phyloP scores from a whole-genome alignment of 2,888 invertebrate genomes.

The Apeira syringaria region DNA sequence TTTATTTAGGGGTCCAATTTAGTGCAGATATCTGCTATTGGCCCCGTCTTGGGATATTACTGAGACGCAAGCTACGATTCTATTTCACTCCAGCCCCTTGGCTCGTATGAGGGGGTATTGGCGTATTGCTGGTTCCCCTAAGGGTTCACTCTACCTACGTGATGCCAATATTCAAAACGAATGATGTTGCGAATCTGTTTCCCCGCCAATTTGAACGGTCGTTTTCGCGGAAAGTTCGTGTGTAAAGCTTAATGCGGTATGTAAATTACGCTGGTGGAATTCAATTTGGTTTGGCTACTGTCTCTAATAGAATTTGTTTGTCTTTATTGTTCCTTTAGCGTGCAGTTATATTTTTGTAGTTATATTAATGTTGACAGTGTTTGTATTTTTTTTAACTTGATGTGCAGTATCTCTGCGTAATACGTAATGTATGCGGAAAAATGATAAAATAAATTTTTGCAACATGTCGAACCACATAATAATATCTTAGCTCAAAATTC shows the following conservation, averaged over 20 bases:
- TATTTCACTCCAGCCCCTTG: slow-evolving; percentile 61
- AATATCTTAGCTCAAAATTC: too few species aligned
- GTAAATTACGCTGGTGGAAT: slow-evolving; percentile 58
- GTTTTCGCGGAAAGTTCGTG: slow-evolving; percentile 54
- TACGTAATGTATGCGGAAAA: too few species aligned
- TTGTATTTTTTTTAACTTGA: too few species aligned
- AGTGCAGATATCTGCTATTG: slow-evolving; percentile 64
- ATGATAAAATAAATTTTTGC: too few species aligned
- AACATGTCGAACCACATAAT: too few species aligned
- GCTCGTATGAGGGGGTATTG: slow-evolving; percentile 64
- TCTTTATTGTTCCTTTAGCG: slow-evolving; percentile 32
- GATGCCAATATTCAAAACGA: slow-evolving; percentile 76
- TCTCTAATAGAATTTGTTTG: slow-evolving; percentile 36
- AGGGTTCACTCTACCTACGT: slow-evolving; percentile 65
- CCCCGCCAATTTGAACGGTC: slow-evolving; percentile 61
- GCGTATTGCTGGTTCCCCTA: slow-evolving; percentile 46
- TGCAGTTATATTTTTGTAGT: too few species aligned
- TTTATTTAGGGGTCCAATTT: slow-evolving; percentile 70
- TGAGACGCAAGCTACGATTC: slow-evolving; percentile 65
- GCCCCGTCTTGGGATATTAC: slow-evolving; percentile 67
- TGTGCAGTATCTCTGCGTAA: too few species aligned
- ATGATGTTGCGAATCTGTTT: slow-evolving; percentile 74
- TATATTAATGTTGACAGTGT: too few species aligned
- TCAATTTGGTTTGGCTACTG: slow-evolving; percentile 54
- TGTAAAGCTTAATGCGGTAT: slow-evolving; percentile 56